phyloP scores from a whole-genome alignment of 2,888 invertebrate genomes.

The Napeogenes sylphis region DNA sequence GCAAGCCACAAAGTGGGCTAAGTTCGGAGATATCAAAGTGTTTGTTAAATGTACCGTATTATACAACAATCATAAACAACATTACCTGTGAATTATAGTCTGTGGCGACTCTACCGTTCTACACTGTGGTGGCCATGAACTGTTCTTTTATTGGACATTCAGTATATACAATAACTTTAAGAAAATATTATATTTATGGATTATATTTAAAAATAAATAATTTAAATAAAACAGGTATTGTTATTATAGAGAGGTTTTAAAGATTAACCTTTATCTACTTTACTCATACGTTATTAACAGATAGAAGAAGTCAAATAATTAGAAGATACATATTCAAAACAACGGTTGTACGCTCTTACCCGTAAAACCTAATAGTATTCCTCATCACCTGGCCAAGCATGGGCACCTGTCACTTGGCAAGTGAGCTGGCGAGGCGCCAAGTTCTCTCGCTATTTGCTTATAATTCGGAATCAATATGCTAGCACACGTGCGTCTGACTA shows the following conservation, averaged over 20 bases:
- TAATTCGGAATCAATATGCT: conserved; percentile 75
- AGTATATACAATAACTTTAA: background rate
- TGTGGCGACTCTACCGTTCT: conserved; percentile 47
- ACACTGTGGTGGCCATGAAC: conserved; percentile 45
- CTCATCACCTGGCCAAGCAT: conserved; percentile 24
- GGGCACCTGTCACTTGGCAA: conserved; percentile 53
- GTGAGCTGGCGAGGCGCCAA: conserved; percentile 62
- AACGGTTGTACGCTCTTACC: background rate
- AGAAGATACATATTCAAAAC: too few relatives aligned
- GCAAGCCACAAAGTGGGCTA: conserved; percentile 6
- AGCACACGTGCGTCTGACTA: conserved; percentile 56
- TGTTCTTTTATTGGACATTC: background rate
- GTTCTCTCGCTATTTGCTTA: conserved; percentile 66
- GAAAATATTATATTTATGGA: background rate
- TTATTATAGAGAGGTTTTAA: background rate
- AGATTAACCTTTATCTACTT: too few relatives aligned
- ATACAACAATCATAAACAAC: conserved; percentile 51
- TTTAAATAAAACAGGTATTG: too few relatives aligned
- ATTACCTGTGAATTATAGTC: conserved; percentile 69
- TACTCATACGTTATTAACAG: background rate
- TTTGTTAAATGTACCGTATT: conserved; percentile 40
- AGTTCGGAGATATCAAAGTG: conserved; percentile 32
- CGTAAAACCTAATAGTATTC: background rate
- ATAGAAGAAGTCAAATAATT: background rate
- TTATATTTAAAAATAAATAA: conserved; percentile 1